A percentile compares a stretch with the other conserved stretches of the same genome.
Evolutionary conservation across 2,888 invertebrate genomes (phyloP).

Genomic region (Zonitis immaculata): DNA sequence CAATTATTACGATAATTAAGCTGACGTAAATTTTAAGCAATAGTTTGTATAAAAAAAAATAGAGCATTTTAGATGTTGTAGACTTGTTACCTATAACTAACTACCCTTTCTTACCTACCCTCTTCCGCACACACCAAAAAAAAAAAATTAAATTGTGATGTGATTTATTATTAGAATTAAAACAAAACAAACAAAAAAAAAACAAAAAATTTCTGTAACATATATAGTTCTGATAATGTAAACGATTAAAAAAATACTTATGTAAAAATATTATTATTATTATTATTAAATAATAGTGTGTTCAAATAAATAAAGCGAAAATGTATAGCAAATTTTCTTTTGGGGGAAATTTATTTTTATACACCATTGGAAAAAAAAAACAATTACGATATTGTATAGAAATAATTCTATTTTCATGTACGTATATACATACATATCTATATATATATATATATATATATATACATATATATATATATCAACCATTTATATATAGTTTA

Average conservation of each 20-base stretch:
- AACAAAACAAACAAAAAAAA: neutral
- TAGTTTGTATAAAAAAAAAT: constrained; percentile 15
- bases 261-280: constrained; percentile 15
- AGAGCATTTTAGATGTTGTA: constrained; percentile 9
- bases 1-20: neutral
- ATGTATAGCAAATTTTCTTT: constrained; percentile 9
- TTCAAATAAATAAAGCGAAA: constrained; percentile 32
- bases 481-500: neutral
- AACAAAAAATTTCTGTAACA: too few species aligned
- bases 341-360: neutral
- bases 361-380: neutral
- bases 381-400: neutral
- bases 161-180: constrained; percentile 38
- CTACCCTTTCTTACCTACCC: too few species aligned
- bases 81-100: constrained; percentile 20
- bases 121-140: too few species aligned
- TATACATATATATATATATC: neutral
- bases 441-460: too few species aligned
- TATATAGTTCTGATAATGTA: too few species aligned
- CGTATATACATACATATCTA: too few species aligned
- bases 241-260: too few species aligned
- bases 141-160: constrained; percentile 40
- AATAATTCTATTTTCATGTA: neutral
- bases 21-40: constrained; percentile 11
- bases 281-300: constrained; percentile 30